Evolutionary conservation across 2,888 invertebrate genomes (phyloP), one percentile per base, ranked within the genome.

Genomic region (Athalia rosae): DNA sequence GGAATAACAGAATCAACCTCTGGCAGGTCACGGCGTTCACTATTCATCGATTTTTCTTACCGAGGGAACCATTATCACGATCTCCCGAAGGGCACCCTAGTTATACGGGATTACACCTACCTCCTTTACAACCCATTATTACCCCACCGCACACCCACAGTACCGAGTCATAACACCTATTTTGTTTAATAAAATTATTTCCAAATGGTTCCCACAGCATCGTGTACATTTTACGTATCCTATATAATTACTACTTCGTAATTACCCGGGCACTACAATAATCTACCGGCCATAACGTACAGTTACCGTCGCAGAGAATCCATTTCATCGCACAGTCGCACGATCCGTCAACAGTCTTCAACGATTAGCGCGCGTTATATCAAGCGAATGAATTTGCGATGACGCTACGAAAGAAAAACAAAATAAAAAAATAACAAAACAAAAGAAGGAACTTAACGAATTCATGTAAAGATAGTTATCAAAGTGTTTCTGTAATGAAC

Each of bases 1-100:
- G 87, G 88, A 88, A 88, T 88, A 87, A 87, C 85, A 85, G 86
- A 86, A 88, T 88, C 85, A 86, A 84, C 86, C 79, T 77, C 56
- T 59, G 78, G 69, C 77, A 76, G 79, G 69, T 78, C 58, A 71
- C 63, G 76, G 69, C n/a, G 56, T 62, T 53, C 69, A 28, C 74
- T 50, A 71, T 71, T 58, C 71, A 71, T 71, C 58, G 71, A 71
- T 71, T 71, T 58, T 58, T 58, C 71, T 58, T 45, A 9, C 43
- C 71, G 58, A 58, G 45, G 58, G 71, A 71, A 71, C 58, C 56
- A 71, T 71, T 58, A 45, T 56, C 43, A 58, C 58, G 43, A 28
- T 58, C 45, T 56, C 67, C 50, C 50, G 63, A n/a, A 76, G 76
- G 69, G 76, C 79, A 77, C 76, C 76, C 78, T 79, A 62, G 74